Evolutionary conservation across 2,888 invertebrate species (phyloP), one percentile per base, ranked within the genome.

Genomic region (Polylopha cassiicola): DNA sequence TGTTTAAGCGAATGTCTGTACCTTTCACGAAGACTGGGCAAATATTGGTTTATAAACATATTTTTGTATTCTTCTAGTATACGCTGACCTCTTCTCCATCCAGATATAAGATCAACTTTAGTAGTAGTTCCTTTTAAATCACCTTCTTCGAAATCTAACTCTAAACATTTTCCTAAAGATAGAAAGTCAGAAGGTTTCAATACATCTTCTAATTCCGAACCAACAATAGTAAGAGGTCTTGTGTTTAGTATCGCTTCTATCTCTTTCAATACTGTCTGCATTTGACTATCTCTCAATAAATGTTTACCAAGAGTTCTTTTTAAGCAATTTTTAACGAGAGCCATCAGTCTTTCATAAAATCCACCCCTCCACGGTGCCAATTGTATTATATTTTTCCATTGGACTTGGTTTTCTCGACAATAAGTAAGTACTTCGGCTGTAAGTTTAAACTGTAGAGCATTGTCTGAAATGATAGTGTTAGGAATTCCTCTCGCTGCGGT

Each of bases 331-430:
- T 43, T 17, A 14, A 24, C 24, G 0, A 39, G 14, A 2, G 27
- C 39, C 1, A 44, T 14, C 2, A 53, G 4, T 8, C 48, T 10
- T 18, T 55, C 52, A 22, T 55, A 55, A 8, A 44, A 43, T 0
- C 55, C 52, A 0, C 51, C 52, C 14, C 22, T 20, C 51, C 51
- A 53, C 2, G 51, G 53, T 0, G 51, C 47, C 1, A 50, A 28
- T 10, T 48, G 33, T 1, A 47, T 37, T 3, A 53, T 52, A 10
- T 51, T 48, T 18, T 23, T 46, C 52, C 51, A 51, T 6, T 16
- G 7, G 0, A 53, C 44, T 1, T 28, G 21, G 1, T 48, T 45
- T 4, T 33, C 15, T 1, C 16, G 15, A 10, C 39, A 43, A 15
- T 31, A 46, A 2, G 37, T 7, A 0, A 55, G 0, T 0, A 53